Base-by-base conservation (phyloP, 2,113 vertebrate genomes). In the Epinephelus fuscoguttatus region DNA sequence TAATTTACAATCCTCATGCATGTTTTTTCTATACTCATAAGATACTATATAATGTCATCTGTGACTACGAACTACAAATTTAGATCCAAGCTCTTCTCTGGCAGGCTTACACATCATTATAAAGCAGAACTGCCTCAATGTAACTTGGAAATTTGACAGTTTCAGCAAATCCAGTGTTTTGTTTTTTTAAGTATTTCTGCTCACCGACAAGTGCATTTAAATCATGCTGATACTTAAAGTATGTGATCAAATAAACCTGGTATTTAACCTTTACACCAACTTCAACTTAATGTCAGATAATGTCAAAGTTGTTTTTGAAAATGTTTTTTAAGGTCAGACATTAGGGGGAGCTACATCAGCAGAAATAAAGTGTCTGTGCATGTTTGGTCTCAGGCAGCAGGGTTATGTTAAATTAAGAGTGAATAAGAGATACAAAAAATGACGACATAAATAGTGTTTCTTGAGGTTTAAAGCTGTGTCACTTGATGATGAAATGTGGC, bases 281-380 rank as follows among this genome's bases (percentile, higher is more conserved):
- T 66, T 56, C 55, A 49, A 3, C 12, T 49, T 47, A 40, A 63
- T 37, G 33, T 60, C 75, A 73, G 10, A 25, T 37, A 30, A 21
- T 52, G 33, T 45, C 42, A 47, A n/a, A 15, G 23, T 10, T 57
- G 33, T 57, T 74, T 78, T 64, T 21, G 18, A 27, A 30, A 49
- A 33, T 45, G 47, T 4, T 30, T 63, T 62, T 59, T 42, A 25
- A 55, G 42, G 59, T 79, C 64, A 83, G 50, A 68, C 67, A 7
- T 50, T 76, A 47, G 66, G 53, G 66, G 80, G 80, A n/a, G 55
- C 76, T 42, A 30, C 57, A 72, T 17, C 53, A 30, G 17, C 67
- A 75, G 9, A 60, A 73, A 60, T 62, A 57, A 57, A 50, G 8
- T 61, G 21, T 60, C 13, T 30, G 12, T 5, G 33, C 19, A 18